These are phyloP conservation scores for Ichneumoninae sp. DNA, from an alignment of 2,888 invertebrate species.

Conservation along the genomic window DNA sequence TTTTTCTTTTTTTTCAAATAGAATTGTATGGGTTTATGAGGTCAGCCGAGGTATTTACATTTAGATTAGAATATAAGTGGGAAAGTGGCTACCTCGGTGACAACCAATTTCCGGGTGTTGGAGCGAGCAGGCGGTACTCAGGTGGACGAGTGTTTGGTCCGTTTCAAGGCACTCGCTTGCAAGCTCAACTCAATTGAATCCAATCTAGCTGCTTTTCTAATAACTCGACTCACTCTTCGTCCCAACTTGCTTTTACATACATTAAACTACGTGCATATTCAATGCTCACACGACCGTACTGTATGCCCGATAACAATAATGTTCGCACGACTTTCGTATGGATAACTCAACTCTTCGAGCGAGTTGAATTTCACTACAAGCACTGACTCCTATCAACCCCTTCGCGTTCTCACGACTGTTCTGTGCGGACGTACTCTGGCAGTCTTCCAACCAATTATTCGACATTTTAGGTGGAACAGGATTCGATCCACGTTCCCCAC, in stretches of 20 bases:
- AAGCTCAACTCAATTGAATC: slow-evolving; percentile 19
- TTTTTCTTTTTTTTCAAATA: background rate
- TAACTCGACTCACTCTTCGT: slow-evolving; percentile 4
- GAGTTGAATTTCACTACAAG: slow-evolving; percentile 37
- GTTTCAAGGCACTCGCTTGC: background rate
- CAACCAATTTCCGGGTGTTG: background rate
- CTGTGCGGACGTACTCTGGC: slow-evolving; percentile 71
- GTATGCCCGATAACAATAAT: slow-evolving; percentile 10
- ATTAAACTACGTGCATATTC: background rate
- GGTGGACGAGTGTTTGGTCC: slow-evolving; percentile 21
- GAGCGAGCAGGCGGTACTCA: slow-evolving; percentile 1
- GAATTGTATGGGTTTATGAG: background rate
- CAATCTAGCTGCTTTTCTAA: background rate
- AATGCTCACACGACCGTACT: background rate
- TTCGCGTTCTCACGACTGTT: slow-evolving; percentile 51
- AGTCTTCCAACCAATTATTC: slow-evolving; percentile 74
- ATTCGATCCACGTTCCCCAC: slow-evolving; percentile 68
- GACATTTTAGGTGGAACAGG: slow-evolving; percentile 66
- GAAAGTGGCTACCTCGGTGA: slow-evolving; percentile 3
- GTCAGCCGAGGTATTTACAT: slow-evolving; percentile 28
- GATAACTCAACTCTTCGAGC: slow-evolving; percentile 21
- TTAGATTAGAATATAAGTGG: slow-evolving; percentile 37
- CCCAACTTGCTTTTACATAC: slow-evolving; percentile 5
- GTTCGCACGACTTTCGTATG: background rate
- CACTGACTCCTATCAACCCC: slow-evolving; percentile 31